Percentiles rank a stretch among this genome's conserved stretches.
Evolutionary conservation across 2,888 invertebrate genomes (phyloP).

Genomic region (Orthonevra nobilis): DNA sequence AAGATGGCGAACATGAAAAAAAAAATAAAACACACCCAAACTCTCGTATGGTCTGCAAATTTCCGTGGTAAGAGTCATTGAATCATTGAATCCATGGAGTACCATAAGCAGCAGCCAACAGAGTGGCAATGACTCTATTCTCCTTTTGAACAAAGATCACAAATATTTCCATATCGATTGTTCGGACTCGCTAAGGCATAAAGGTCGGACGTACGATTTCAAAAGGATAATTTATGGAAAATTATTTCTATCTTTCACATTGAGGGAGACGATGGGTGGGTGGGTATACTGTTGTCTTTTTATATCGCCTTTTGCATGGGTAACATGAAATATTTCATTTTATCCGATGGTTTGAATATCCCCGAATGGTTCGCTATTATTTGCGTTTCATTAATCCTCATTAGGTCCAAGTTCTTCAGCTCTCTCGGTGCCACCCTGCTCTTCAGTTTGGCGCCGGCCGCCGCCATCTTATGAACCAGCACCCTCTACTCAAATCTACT

Average conservation of each 20-base stretch:
- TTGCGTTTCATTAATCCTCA: slow-evolving; percentile 70
- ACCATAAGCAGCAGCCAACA: slow-evolving; percentile 3
- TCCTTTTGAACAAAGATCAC: slow-evolving; percentile 39
- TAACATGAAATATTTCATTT: slow-evolving; percentile 54
- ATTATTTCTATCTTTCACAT: slow-evolving; percentile 31
- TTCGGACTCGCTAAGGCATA: slow-evolving; percentile 42
- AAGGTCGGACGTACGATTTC: slow-evolving; percentile 40
- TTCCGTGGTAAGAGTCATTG: slow-evolving; percentile 31
- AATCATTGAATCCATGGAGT: slow-evolving; percentile 26
- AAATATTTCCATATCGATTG: slow-evolving; percentile 35
- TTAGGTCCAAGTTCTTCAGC: slow-evolving; percentile 47
- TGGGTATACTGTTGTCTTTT: background rate
- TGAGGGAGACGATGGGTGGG: background rate
- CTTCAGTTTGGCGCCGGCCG: slow-evolving; percentile 1
- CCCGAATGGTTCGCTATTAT: slow-evolving; percentile 51
- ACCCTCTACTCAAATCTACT: slow-evolving; percentile 35
- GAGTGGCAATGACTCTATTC: slow-evolving; percentile 10
- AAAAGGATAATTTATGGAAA: slow-evolving; percentile 67
- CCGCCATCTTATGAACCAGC: slow-evolving; percentile 26
- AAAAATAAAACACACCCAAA: background rate
- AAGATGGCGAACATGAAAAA: no score
- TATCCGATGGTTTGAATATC: slow-evolving; percentile 63
- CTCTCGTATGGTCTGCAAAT: background rate
- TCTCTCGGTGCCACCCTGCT: slow-evolving; percentile 1
- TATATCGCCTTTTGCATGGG: slow-evolving; percentile 26